Evolutionary conservation across 2,888 invertebrate species (phyloP).

Genomic region (Doris montereyensis): DNA sequence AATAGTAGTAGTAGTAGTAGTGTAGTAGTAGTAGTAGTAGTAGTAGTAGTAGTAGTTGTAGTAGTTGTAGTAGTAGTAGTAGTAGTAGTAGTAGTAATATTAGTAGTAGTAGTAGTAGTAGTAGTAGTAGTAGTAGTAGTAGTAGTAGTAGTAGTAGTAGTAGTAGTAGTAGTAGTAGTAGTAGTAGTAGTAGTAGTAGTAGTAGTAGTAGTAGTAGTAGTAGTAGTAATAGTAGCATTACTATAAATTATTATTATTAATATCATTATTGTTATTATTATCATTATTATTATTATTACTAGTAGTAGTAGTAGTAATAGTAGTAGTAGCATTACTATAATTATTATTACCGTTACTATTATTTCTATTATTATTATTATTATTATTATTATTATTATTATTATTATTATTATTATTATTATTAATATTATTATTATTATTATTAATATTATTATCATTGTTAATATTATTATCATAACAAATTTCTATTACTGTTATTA

Average conservation of each 20-base stretch:
- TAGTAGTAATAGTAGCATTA: not conserved
- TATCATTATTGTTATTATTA: not conserved
- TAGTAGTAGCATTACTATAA: not conserved
- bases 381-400: not conserved
- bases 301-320: not conserved
- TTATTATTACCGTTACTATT: not conserved
- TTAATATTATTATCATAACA: not conserved
- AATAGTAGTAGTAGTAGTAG: not conserved
- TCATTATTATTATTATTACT: not conserved
- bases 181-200: not conserved
- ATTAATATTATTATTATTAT: too few species aligned
- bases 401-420: too few species aligned
- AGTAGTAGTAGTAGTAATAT: not conserved
- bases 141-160: not conserved
- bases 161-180: not conserved
- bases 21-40: not conserved
- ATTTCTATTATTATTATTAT: not conserved
- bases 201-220: not conserved
- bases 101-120: not conserved
- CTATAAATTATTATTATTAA: not conserved
- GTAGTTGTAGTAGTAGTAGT: not conserved
- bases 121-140: not conserved
- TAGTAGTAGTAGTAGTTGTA: not conserved
- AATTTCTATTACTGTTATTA: not conserved
- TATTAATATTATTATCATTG: too few species aligned